Base-by-base conservation (phyloP, 1,140 invertebrate genomes). In the Hormaphis cornu region DNA sequence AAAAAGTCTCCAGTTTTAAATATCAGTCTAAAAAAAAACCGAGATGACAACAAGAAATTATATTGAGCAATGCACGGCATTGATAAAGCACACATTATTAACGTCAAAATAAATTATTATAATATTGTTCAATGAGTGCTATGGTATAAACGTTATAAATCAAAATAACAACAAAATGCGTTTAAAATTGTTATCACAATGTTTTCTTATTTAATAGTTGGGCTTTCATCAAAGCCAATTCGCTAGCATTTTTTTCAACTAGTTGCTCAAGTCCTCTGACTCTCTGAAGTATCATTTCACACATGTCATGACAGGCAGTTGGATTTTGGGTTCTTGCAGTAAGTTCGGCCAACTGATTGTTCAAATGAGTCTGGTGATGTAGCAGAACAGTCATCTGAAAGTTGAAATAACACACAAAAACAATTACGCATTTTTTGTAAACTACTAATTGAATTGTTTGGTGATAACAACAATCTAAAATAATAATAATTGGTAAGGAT, bases 221-320 rank as follows among this genome's bases (percentile, higher is more conserved):
- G 20, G 53, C n/a, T 71, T 71, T 72, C 72, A 72, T 71, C 66
- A 72, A 54, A 30, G 72, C 72, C 16, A 74, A 53, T 61, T 73
- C 72, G 14, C 44, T 69, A 5, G 72, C 70, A 44, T 74, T 74
- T n/a, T 70, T 20, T 37, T 70, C 44, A 12, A 74, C 73, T 8
- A 73, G 70, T 52, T 71, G 40, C 40, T 74, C 73, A 10, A 74
- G 59, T 20, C 70, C 71, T 44, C 70, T 66, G 48, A 74, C 70
- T 6, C 73, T 69, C 14, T 72, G 71, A 18, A 74, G 33, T 40
- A 74, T 72, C 18, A 63, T 30, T 44, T 72, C 72, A 54, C 72
- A 74, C 44, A 72, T 63, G 37, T 74, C 72, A 50, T 72, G 72
- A 35, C 73, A 73, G 18, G 70, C 52, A 3, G 63, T 26, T 35